These are phyloP conservation scores for Rhyacophila brunnea DNA, from an alignment of 1,140 invertebrate species.

Conservation along the genomic window DNA sequence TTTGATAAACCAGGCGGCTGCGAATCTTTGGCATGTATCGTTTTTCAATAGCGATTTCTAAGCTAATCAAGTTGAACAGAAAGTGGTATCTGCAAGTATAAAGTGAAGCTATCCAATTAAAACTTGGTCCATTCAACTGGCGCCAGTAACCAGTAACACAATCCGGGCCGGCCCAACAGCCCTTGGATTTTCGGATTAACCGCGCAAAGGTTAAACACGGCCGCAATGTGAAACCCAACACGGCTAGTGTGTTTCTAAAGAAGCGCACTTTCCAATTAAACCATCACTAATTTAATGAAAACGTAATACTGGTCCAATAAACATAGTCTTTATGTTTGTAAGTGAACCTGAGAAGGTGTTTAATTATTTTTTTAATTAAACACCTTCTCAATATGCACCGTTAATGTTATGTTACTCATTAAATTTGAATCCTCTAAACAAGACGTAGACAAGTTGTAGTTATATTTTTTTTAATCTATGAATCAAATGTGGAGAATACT, in stretches of 20 bases:
- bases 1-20: not conserved
- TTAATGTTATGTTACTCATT: no score
- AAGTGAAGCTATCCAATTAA: constrained; percentile 28
- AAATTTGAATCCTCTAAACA: no score
- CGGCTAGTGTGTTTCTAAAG: not conserved
- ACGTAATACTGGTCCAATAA: no score
- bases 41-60: constrained; percentile 18
- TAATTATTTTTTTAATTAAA: no score
- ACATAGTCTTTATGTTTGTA: no score
- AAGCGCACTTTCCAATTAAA: no score
- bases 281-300: no score
- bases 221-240: constrained; percentile 5
- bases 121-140: constrained; percentile 15
- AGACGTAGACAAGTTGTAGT: no score
- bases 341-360: no score
- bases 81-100: constrained; percentile 9
- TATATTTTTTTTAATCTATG: no score
- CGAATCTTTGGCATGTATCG: constrained; percentile 6
- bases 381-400: no score
- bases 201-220: constrained; percentile 24
- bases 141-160: not conserved
- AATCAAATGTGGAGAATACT: no score
- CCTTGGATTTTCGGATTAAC: constrained; percentile 9
- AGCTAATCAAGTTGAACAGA: constrained; percentile 25
- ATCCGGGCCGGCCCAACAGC: not conserved